phyloP scores from a whole-genome alignment of 2,888 invertebrate species.

The Helleia helle region DNA sequence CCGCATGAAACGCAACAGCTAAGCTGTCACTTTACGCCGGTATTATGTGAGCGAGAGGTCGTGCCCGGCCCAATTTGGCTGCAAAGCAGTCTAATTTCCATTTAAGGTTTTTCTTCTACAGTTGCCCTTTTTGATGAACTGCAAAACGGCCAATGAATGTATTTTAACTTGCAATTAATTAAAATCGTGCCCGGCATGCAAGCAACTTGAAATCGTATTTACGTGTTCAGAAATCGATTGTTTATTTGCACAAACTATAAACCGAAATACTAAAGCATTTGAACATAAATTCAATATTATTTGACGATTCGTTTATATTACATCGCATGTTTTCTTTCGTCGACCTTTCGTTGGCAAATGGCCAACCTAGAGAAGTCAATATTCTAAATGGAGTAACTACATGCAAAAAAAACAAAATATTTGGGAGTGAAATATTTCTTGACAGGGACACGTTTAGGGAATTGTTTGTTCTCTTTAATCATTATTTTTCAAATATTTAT shows the following conservation, averaged over 20 bases:
- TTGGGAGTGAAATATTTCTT: not conserved
- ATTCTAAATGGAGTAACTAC: conserved; percentile 6
- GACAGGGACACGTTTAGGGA: not conserved
- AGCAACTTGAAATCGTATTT: not conserved
- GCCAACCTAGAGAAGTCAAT: conserved; percentile 7
- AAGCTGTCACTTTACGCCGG: no score
- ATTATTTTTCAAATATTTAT: no score
- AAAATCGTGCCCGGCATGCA: no score
- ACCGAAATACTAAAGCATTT: conserved; percentile 2
- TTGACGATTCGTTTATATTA: conserved; percentile 9
- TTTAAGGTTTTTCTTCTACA: no score
- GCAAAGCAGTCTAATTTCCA: no score
- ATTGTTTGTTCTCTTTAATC: not conserved
- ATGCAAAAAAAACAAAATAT: conserved; percentile 3
- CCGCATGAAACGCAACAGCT: no score
- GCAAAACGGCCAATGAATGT: no score
- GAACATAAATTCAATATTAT: conserved; percentile 9
- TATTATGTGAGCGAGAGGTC: no score
- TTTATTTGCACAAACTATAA: not conserved
- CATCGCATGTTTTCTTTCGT: conserved; percentile 7
- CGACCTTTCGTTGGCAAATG: conserved; percentile 1
- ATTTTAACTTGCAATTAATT: no score
- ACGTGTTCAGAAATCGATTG: conserved; percentile 3
- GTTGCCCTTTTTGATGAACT: no score
- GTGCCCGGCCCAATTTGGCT: no score